Evolutionary conservation across 2,888 invertebrate species (phyloP), one percentile per base, ranked within the genome.

Genomic region (Anorthoa munda): DNA sequence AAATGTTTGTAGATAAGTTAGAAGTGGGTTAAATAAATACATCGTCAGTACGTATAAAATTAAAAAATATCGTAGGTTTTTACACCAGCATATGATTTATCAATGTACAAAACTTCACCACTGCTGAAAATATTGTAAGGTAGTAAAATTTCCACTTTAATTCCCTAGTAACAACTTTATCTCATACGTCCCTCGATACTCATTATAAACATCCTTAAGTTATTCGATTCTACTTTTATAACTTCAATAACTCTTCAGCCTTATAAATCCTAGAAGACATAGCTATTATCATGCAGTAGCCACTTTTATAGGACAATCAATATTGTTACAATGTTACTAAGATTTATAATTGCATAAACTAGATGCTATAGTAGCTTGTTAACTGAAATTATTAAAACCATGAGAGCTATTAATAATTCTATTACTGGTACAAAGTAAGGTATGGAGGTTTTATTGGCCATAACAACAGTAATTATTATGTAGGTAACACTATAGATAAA

Each of bases 311-410:
- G 75, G 26, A 64, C 46, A 63, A 66, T 78, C 60, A 66, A 79
- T 73, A 48, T 26, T 67, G 53, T 66, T 75, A 84, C 84, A 84
- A 84, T 56, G 83, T 84, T 11, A 26, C 48, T 65, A 51, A 70
- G 51, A 73, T 82, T 79, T 67, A 74, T 72, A 75, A 56, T 48
- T n/a, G 72, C 26, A 17, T 61, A 58, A 68, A 83, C 31, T 31
- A n/a, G 56, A 26, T 65, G 65, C 72, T 46, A 58, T 60, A 66
- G 51, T 65, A 70, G 50, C 48, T 77, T 55, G 64, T 72, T 68
- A 72, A 59, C 45, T 46, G 18, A 63, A 53, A 72, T 55, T 45
- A 53, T 63, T 60, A 17, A 68, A 63, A 63, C 58, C 48, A 50
- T 56, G 53, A 63, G 65, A 58, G 53, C 15, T 72, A 46, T 39